Evolutionary conservation across 2,113 vertebrate genomes (phyloP).

Genomic region (Machaerirhynchus nigripectus): DNA sequence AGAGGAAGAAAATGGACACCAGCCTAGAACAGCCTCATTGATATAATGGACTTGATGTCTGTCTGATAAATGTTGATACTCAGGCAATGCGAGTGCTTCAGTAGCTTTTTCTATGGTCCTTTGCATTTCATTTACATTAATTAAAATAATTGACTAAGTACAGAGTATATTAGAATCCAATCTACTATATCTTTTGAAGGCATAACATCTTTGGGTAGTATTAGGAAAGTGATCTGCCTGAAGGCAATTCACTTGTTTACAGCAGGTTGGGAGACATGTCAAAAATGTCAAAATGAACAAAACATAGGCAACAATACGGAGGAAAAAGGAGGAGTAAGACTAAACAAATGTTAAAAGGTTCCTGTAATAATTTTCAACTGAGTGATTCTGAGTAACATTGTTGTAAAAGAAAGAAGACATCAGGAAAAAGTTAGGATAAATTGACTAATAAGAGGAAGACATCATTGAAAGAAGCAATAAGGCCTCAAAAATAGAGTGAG

Average conservation of each 20-base stretch:
- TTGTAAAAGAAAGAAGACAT: background rate
- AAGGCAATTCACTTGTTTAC: background rate
- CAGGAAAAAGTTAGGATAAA: background rate
- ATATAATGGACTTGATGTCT: background rate
- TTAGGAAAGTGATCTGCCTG: background rate
- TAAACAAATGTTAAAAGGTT: background rate
- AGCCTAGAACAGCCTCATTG: background rate
- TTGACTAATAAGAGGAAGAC: background rate
- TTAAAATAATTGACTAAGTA: constrained; percentile 3
- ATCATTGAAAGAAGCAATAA: background rate
- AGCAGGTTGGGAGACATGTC: background rate
- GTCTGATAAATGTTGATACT: background rate
- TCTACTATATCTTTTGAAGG: background rate
- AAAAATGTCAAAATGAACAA: background rate
- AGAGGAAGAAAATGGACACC: background rate
- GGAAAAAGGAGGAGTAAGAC: background rate
- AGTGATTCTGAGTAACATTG: background rate
- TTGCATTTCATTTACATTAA: background rate
- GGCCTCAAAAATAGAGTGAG: constrained; percentile 34
- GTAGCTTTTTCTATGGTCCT: background rate
- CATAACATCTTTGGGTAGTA: background rate
- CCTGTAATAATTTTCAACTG: background rate
- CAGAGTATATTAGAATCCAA: background rate
- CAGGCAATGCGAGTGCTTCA: background rate
- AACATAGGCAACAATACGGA: background rate